Percentiles rank a stretch among this genome's conserved stretches.
These are phyloP conservation scores for Diceros bicornis DNA, from an alignment of 2,797 vertebrate genomes.

Conservation along the genomic window DNA sequence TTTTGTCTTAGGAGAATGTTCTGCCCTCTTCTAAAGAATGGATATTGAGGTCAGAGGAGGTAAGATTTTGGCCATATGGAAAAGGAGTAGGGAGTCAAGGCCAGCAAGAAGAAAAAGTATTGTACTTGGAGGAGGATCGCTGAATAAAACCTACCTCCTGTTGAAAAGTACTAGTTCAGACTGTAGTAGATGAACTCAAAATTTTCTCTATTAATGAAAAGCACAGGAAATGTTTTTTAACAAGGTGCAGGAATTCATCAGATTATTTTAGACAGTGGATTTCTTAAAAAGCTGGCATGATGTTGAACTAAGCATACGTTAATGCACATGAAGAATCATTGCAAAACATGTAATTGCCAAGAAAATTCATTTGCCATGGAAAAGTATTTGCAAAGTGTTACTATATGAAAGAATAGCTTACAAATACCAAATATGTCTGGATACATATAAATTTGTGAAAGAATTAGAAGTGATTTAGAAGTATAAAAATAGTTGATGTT, in stretches of 20 bases:
- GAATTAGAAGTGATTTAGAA: slow-evolving; percentile 37
- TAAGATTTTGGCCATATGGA: slow-evolving; percentile 21
- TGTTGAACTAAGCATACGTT: slow-evolving; percentile 34
- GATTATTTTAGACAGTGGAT: slow-evolving; percentile 35
- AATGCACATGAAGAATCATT: background rate
- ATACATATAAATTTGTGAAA: background rate
- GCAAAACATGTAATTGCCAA: background rate
- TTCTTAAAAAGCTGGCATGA: slow-evolving; percentile 45
- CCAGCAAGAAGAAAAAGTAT: background rate
- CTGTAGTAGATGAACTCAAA: background rate
- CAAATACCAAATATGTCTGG: background rate
- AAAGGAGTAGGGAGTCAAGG: slow-evolving; percentile 25
- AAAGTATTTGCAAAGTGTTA: background rate
- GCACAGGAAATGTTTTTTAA: slow-evolving; percentile 28
- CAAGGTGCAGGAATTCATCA: slow-evolving; percentile 18
- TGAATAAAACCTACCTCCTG: background rate
- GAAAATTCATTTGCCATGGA: background rate
- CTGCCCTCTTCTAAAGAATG: slow-evolving; percentile 40
- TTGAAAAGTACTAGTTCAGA: background rate
- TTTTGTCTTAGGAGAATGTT: slow-evolving; percentile 52
- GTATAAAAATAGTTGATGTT: slow-evolving; percentile 22
- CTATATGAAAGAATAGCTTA: background rate
- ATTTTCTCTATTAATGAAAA: slow-evolving; percentile 15
- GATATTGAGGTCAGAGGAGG: slow-evolving; percentile 61
- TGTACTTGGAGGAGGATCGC: background rate